phyloP scores from a whole-genome alignment of 2,113 vertebrate genomes.

The Microcebus tavaratra region DNA sequence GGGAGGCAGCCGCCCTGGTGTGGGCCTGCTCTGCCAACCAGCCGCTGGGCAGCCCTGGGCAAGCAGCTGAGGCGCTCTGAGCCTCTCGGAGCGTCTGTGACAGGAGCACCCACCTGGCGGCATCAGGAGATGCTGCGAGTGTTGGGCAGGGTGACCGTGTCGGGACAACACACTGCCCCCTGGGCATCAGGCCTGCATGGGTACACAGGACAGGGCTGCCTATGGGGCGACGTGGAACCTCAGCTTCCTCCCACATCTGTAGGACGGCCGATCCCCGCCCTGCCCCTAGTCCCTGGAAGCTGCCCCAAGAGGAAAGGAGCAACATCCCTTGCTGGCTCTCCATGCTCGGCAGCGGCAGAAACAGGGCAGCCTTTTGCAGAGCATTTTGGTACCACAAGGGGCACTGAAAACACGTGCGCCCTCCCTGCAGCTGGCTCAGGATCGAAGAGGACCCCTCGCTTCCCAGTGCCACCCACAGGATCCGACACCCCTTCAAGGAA shows the following conservation, averaged over 20 bases:
- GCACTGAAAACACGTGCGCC: background rate
- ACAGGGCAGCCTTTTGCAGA: background rate
- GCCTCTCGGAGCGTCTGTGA: background rate
- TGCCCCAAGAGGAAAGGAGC: background rate
- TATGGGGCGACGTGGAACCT: background rate
- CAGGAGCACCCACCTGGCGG: fast-evolving
- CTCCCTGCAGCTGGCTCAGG: background rate
- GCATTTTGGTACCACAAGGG: fast-evolving
- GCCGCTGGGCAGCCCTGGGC: background rate
- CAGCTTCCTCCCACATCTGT: background rate
- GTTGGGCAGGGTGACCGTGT: background rate
- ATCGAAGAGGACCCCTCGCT: background rate
- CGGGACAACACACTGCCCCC: fast-evolving
- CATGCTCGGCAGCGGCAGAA: background rate
- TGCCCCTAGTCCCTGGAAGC: background rate
- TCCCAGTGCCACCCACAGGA: fast-evolving
- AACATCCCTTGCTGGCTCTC: no score
- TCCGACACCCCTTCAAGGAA: no score
- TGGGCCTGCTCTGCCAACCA: background rate
- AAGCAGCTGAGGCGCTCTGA: background rate
- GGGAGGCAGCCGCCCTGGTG: background rate
- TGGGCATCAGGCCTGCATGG: fast-evolving
- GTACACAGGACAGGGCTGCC: background rate
- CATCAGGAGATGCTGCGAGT: background rate
- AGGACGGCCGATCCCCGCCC: background rate